Base-by-base conservation (phyloP, 2,888 invertebrate genomes). In the Epirrhoe alternata region DNA sequence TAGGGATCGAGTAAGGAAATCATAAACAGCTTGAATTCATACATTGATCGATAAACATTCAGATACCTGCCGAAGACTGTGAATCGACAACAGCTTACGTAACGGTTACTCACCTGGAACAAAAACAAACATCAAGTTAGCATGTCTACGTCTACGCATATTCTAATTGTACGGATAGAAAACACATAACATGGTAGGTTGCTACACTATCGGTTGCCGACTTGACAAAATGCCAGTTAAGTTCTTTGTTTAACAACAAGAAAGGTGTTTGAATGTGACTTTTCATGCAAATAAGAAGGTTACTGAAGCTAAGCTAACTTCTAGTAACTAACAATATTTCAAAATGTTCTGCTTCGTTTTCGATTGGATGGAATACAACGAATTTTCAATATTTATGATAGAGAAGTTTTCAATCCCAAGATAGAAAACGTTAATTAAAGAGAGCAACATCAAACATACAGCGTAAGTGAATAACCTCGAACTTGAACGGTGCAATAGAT, bases 391-490 rank as follows among this genome's bases (percentile, higher is more conserved):
- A 47, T 16, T 47, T 16, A 6, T 7, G 24, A 10, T 42, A 42
- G 38, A 12, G 12, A 42, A 42, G 38, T 42, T 42, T 38, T 3
- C 6, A 45, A 45, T 12, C 45, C 12, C 14, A 52, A 47, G 50
- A 55, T 45, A 57, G 42, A 67, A 61, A 64, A 63, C 42, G 45
- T 35, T 38, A 63, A 64, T 64, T 58, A 64, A 64, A 65, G 45
- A 66, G 61, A 64, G 60, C 52, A 61, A 60, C 63, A 61, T 54
- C 45, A 38, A 64, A 61, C 52, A 61, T 54, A 58, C 63, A 30
- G 45, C 70, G 69, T 71, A 72, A 71, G 85, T 85, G 85, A 87
- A 88, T 81, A 85, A 90, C 92, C 92, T 88, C 90, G 91, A 91
- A 91, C 91, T 91, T 91, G 92, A 86, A 81, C 81, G 83, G 73